These are phyloP conservation scores for Gorsachius goisagi DNA, from an alignment of 2,113 vertebrate species.

Conservation along the genomic window DNA sequence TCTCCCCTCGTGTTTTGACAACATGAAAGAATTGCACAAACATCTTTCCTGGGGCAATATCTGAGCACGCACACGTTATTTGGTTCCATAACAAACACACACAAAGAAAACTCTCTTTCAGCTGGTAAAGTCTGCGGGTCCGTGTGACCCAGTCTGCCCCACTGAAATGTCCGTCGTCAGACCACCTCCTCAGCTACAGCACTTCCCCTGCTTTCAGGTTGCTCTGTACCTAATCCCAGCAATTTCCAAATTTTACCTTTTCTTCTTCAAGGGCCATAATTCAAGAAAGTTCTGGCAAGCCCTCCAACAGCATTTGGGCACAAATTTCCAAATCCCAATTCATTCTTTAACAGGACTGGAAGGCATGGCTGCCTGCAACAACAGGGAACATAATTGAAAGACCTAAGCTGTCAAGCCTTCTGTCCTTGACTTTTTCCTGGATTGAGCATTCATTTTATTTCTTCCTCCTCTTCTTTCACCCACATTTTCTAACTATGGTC, in stretches of 20 bases:
- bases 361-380: background rate
- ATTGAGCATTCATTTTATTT: background rate
- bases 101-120: background rate
- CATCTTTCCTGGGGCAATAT: background rate
- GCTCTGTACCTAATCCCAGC: background rate
- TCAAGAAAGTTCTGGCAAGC: background rate
- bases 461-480: background rate
- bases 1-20: slow-evolving; percentile 29
- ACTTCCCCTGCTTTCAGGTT: background rate
- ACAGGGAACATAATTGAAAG: background rate
- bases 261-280: background rate
- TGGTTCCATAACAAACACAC: slow-evolving; percentile 39
- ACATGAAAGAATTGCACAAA: slow-evolving; percentile 45
- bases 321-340: background rate
- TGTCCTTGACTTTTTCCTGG: background rate
- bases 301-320: background rate
- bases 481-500: background rate
- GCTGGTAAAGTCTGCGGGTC: background rate
- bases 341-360: background rate
- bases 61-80: background rate
- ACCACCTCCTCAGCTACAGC: background rate
- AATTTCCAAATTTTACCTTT: background rate
- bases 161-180: background rate
- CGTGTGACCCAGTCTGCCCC: background rate
- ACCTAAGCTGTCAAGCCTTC: background rate